Evolutionary conservation across 2,888 invertebrate genomes (phyloP), one percentile per base, ranked within the genome.

Genomic region (Ophioninae sp.): DNA sequence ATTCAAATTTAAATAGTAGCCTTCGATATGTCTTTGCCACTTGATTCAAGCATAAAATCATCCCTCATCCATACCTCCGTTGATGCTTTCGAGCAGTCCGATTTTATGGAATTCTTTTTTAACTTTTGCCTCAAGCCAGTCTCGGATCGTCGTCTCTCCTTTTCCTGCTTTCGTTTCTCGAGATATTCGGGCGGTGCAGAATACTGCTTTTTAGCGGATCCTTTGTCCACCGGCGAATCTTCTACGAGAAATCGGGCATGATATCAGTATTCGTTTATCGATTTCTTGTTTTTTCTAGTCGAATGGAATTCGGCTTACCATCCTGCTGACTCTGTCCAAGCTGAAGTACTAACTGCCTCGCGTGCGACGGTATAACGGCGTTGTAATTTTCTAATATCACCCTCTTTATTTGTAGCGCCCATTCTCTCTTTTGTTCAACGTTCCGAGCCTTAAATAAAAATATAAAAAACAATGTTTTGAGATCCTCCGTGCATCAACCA

Each of bases 311-410:
- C 44, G 23, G 65, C 67, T 61, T 72, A 83, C 96, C 96, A 89
- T 95, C 95, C 87, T 95, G 95, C 90, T 95, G 95, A 86, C 96
- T 96, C 91, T 97, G 97, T 64, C 97, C 97, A 5, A 98, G 94
- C 91, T 97, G 96, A 95, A 98, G 97, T 69, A 99, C 97, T 75
- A 99, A 94, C 91, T 98, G 98, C 88, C 97, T 95, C 20, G 98
- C 99, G 90, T 98, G 98, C 78, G 96, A 96, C n/a, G 99, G 99
- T 90, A 99, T 99, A 86, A 97, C 97, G 0, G 96, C 97, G 85
- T 96, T 96, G 93, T 98, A 98, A 93, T 98, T 98, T 92, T 99
- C 98, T 88, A 99, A 94, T 91, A 99, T 98, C 57, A 98, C 98
- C 93, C 98, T 94, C 90, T 97, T 97, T 87, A 97, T 94, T 90